These are phyloP conservation scores for Spatulosminthurus flaviceps DNA, from an alignment of 2,888 invertebrate species.

Conservation along the genomic window DNA sequence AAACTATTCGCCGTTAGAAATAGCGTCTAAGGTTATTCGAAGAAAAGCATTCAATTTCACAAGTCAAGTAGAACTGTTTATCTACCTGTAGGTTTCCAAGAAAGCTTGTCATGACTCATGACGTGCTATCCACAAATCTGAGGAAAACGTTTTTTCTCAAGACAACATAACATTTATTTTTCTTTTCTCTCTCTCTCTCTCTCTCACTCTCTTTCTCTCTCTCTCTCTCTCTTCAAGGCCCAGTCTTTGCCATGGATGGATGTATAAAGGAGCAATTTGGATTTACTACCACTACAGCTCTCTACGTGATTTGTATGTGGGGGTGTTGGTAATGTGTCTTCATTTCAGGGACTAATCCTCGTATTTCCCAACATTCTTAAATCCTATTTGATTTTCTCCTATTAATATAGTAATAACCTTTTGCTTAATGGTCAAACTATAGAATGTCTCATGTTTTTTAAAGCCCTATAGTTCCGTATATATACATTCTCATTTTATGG, in stretches of 20 bases:
- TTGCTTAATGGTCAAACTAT: no score
- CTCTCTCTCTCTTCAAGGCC: no score
- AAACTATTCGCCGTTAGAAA: conserved; percentile 6
- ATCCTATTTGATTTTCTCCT: no score
- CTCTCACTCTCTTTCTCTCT: no score
- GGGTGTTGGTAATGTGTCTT: not conserved
- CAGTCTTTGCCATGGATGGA: no score
- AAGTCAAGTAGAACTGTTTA: conserved; percentile 35
- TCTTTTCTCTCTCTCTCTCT: not conserved
- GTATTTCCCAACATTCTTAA: no score
- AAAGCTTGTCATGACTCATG: conserved; percentile 30
- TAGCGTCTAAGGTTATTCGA: not conserved
- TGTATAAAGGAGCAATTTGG: no score
- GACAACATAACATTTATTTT: conserved; percentile 3
- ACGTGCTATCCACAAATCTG: conserved; percentile 22
- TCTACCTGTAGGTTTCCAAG: conserved; percentile 20
- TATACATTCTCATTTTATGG: no score
- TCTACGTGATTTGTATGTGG: not conserved
- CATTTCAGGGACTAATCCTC: not conserved
- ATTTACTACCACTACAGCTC: not conserved
- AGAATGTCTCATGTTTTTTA: no score
- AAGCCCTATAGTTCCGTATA: no score
- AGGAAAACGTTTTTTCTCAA: not conserved
- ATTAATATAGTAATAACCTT: not conserved
- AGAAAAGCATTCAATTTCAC: conserved; percentile 25